Conservation (phyloP, 1,140 invertebrate species). For the Drosophila mayri region DNA sequence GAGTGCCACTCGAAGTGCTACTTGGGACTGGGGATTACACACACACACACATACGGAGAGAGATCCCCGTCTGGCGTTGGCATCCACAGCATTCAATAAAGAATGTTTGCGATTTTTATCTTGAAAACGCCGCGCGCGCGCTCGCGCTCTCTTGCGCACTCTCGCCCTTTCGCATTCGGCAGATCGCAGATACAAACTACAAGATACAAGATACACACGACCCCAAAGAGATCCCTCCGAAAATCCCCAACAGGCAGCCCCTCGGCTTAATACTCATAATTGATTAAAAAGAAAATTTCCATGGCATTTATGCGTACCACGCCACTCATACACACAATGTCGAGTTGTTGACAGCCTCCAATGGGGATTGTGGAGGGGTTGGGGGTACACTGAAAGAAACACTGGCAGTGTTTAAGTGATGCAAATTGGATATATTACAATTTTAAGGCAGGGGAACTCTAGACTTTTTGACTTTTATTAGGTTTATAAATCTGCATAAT, state of each 20-base stretch:
- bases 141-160: constrained; percentile 17
- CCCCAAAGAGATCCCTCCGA: constrained; percentile 6
- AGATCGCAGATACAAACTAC: constrained; percentile 46
- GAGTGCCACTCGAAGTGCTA: constrained; percentile 74
- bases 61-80: constrained; percentile 52
- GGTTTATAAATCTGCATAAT: too few species aligned
- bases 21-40: constrained; percentile 58
- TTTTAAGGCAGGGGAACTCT: too few species aligned
- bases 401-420: too few species aligned
- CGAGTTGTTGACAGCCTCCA: constrained; percentile 75
- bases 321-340: constrained; percentile 80
- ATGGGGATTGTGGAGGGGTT: constrained; percentile 5
- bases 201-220: constrained; percentile 32
- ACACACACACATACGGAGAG: not conserved
- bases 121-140: constrained; percentile 45
- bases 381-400: constrained; percentile 10
- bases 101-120: constrained; percentile 83
- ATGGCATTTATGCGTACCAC: constrained; percentile 82
- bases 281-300: constrained; percentile 84
- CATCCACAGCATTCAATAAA: constrained; percentile 82
- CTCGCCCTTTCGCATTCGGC: constrained; percentile 28
- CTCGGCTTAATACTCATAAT: constrained; percentile 82
- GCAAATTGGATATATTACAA: too few species aligned
- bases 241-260: constrained; percentile 4
- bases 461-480: too few species aligned